phyloP scores from a whole-genome alignment of 2,113 vertebrate species.

The Erythrocebus patas region DNA sequence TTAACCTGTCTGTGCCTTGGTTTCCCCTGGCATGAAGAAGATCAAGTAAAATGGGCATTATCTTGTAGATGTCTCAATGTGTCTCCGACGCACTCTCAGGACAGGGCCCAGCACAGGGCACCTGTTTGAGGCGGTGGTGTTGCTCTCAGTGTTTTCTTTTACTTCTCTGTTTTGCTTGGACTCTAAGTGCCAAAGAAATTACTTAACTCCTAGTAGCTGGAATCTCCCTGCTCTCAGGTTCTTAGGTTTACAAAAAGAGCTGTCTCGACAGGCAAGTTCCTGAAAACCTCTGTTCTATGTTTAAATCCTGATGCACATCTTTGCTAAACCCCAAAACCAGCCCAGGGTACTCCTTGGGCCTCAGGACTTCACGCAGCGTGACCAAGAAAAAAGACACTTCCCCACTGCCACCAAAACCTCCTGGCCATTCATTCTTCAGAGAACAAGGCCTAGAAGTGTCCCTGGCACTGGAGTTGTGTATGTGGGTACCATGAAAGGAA shows the following conservation, averaged over 20 bases:
- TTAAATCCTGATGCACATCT: not conserved
- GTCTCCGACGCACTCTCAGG: not conserved
- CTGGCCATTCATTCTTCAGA: not conserved
- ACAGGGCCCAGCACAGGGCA: not conserved
- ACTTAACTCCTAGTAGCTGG: rapidly evolving
- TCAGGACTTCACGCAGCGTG: rapidly evolving
- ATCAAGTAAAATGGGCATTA: rapidly evolving
- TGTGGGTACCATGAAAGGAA: no score
- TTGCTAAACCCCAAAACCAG: not conserved
- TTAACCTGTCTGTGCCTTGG: not conserved
- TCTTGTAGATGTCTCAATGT: no score
- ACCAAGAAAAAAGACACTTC: not conserved
- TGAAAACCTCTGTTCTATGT: not conserved
- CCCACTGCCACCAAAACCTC: not conserved
- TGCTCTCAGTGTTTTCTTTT: not conserved
- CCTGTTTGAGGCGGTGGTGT: not conserved
- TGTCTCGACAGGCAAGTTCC: not conserved
- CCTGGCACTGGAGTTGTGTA: not conserved
- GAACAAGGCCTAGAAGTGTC: not conserved
- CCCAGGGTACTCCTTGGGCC: rapidly evolving
- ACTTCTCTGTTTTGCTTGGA: not conserved
- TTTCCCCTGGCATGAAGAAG: no score
- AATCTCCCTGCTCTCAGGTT: not conserved
- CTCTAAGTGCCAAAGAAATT: not conserved
- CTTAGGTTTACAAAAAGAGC: not conserved